phyloP scores from a whole-genome alignment of 1,140 invertebrate species.

The Neodiprion lecontei region DNA sequence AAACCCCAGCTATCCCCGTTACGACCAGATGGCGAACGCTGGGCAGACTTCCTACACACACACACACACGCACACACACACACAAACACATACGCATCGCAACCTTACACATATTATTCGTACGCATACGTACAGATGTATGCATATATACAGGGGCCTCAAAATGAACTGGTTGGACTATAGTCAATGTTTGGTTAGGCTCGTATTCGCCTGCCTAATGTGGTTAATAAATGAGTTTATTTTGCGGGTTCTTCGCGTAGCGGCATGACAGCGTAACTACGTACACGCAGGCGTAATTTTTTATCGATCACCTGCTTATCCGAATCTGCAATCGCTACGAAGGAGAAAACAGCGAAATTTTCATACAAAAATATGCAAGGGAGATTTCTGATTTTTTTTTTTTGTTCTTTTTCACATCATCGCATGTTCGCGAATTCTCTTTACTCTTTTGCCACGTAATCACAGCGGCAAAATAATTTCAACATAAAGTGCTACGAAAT shows the following conservation, averaged over 20 bases:
- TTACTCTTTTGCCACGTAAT: no score
- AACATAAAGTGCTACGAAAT: no score
- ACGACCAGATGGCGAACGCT: constrained; percentile 56
- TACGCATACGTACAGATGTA: constrained; percentile 11
- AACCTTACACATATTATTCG: not conserved
- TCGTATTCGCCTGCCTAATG: constrained; percentile 47
- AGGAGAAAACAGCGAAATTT: not conserved
- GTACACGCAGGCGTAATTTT: no score
- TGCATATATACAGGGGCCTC: constrained; percentile 13
- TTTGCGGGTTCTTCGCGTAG: constrained; percentile 33
- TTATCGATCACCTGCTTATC: no score
- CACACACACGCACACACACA: not conserved
- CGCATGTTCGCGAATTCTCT: not conserved
- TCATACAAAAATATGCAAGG: not conserved
- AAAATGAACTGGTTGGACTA: constrained; percentile 60
- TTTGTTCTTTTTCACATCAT: not conserved
- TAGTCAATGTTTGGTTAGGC: constrained; percentile 61
- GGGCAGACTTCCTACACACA: not conserved
- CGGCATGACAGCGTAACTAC: not conserved
- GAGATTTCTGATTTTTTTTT: no score
- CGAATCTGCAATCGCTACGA: not conserved
- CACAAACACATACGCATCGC: not conserved
- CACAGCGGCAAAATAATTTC: no score
- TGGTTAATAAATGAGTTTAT: constrained; percentile 55
- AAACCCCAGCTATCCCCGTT: constrained; percentile 26